These are phyloP conservation scores for Brachyalestes nurse DNA, from an alignment of 2,797 vertebrate genomes.

Conservation along the genomic window DNA sequence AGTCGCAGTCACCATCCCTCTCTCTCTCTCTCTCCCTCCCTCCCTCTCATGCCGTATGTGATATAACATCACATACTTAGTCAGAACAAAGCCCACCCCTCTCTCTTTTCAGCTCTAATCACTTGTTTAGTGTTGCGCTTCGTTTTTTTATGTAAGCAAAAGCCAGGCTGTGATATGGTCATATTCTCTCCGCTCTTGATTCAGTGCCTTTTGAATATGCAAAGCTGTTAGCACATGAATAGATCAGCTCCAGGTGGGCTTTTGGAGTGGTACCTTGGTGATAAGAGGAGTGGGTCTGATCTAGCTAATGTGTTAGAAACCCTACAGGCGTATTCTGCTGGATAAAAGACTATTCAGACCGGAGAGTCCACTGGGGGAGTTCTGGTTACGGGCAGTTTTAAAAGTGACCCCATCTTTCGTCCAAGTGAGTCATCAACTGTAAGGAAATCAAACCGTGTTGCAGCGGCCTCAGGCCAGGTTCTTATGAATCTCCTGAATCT, in stretches of 20 bases:
- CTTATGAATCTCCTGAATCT: too few relatives aligned
- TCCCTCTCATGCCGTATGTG: neutral
- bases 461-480: too few relatives aligned
- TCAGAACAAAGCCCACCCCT: neutral
- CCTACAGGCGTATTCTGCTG: neutral
- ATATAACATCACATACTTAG: neutral
- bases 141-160: neutral
- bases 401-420: neutral
- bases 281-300: neutral
- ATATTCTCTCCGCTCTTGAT: conserved; percentile 3
- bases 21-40: neutral
- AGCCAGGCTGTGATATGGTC: neutral
- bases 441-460: too few relatives aligned
- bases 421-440: neutral
- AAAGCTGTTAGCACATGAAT: conserved; percentile 15
- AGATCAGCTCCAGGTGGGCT: conserved; percentile 21
- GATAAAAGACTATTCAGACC: conserved; percentile 5
- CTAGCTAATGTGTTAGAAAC: neutral
- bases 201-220: conserved; percentile 4
- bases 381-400: neutral
- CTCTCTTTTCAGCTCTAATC: neutral
- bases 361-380: neutral
- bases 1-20: neutral
- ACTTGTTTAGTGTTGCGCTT: neutral
- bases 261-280: neutral